A percentile compares a stretch with the other conserved stretches of the same genome.
phyloP scores from a whole-genome alignment of 2,888 invertebrate genomes.

The Dyspetes luteomarginatus region DNA sequence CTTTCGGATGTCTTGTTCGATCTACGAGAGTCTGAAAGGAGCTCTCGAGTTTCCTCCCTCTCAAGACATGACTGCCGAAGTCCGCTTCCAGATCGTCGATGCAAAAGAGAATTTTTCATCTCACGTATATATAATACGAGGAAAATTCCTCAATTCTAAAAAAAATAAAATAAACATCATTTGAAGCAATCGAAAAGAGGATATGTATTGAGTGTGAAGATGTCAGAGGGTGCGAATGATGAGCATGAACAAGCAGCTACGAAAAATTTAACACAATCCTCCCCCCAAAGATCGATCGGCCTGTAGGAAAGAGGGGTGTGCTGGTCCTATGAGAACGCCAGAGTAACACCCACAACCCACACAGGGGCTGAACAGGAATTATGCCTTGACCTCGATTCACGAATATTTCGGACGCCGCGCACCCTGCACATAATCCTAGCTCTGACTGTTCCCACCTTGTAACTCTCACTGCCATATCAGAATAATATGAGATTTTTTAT shows the following conservation, averaged over 20 bases:
- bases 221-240: slow-evolving; percentile 3
- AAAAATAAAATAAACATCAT: neutral
- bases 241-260: slow-evolving; percentile 7
- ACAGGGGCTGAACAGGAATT: slow-evolving; percentile 40
- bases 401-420: slow-evolving; percentile 60
- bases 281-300: slow-evolving; percentile 46
- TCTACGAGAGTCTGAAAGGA: slow-evolving; percentile 16
- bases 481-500: too few relatives aligned
- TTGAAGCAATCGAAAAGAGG: neutral
- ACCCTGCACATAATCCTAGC: slow-evolving; percentile 45
- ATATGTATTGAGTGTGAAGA: neutral
- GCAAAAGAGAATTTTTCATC: slow-evolving; percentile 13
- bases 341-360: slow-evolving; percentile 54
- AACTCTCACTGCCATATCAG: slow-evolving; percentile 13
- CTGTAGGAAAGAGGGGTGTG: slow-evolving; percentile 13
- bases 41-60: slow-evolving; percentile 13
- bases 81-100: slow-evolving; percentile 24
- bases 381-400: slow-evolving; percentile 64
- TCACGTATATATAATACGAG: neutral
- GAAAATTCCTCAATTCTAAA: neutral
- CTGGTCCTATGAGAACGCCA: slow-evolving; percentile 32
- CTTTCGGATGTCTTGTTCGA: neutral
- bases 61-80: slow-evolving; percentile 23
- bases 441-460: slow-evolving; percentile 22
- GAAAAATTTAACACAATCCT: slow-evolving; percentile 51